These are phyloP conservation scores for Buteo buteo DNA, from an alignment of 2,113 vertebrate species.

Conservation along the genomic window DNA sequence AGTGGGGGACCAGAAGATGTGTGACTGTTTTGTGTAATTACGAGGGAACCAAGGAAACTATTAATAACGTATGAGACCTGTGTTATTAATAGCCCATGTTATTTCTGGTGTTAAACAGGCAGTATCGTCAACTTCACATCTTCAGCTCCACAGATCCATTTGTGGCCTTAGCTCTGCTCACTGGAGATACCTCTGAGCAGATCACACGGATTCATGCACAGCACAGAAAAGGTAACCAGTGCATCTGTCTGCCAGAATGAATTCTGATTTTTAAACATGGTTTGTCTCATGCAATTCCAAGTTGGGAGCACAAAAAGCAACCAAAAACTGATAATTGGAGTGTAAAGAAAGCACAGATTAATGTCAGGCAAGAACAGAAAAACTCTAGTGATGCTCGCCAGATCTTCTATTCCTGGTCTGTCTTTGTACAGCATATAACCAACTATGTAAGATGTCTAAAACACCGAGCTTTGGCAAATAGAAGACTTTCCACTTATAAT, in stretches of 20 bases:
- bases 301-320: constrained; percentile 46
- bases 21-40: constrained; percentile 23
- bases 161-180: neutral
- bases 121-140: neutral
- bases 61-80: constrained; percentile 31
- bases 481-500: constrained; percentile 65
- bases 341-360: constrained; percentile 50
- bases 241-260: neutral
- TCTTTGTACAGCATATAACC: constrained; percentile 40
- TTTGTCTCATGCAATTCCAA: constrained; percentile 48
- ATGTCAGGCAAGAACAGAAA: constrained; percentile 57
- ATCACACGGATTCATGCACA: neutral
- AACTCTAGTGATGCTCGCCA: constrained; percentile 22
- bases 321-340: constrained; percentile 29
- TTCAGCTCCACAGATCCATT: neutral
- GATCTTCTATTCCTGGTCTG: constrained; percentile 55
- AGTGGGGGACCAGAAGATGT: neutral
- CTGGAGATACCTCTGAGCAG: neutral
- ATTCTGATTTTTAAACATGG: neutral
- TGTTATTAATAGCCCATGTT: constrained; percentile 1
- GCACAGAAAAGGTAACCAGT: neutral
- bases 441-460: constrained; percentile 31
- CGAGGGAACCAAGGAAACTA: constrained; percentile 20
- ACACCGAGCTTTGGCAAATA: constrained; percentile 62
- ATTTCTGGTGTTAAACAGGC: constrained; percentile 10